Evolutionary conservation across 2,888 invertebrate species (phyloP).

Genomic region (Drosophila neutralis): DNA sequence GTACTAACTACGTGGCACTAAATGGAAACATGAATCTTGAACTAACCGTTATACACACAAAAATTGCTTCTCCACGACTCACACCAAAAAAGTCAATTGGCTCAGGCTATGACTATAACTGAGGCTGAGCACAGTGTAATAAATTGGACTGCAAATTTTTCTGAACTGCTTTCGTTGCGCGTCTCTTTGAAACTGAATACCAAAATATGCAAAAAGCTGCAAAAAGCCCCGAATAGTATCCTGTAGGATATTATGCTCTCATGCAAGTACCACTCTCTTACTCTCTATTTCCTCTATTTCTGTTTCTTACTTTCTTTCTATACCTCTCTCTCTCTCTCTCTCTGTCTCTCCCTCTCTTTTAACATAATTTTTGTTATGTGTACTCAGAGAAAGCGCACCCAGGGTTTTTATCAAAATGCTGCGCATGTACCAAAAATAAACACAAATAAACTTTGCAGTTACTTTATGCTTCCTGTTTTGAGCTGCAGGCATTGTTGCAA

Average conservation of each 20-base stretch:
- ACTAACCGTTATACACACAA: constrained; percentile 77
- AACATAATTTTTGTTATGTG: constrained; percentile 14
- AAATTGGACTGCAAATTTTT: constrained; percentile 32
- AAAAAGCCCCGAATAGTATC: constrained; percentile 66
- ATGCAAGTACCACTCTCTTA: constrained; percentile 2
- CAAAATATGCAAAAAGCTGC: constrained; percentile 63
- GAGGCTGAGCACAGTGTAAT: constrained; percentile 25
- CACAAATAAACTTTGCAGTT: constrained; percentile 41
- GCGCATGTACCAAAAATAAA: constrained; percentile 76
- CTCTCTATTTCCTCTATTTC: constrained; percentile 7
- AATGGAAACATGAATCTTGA: constrained; percentile 35
- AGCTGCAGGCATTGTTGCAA: constrained; percentile 44
- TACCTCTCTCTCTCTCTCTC: not conserved
- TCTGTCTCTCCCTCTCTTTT: not conserved
- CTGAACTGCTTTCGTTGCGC: constrained; percentile 80
- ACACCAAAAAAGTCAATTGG: constrained; percentile 46
- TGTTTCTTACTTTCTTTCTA: constrained; percentile 2
- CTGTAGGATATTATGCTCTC: constrained; percentile 71
- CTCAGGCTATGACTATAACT: constrained; percentile 36
- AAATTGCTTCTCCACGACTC: constrained; percentile 54
- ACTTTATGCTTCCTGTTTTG: constrained; percentile 35
- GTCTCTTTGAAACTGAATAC: constrained; percentile 70
- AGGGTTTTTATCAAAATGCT: constrained; percentile 62
- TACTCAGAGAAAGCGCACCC: constrained; percentile 48
- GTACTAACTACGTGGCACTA: constrained; percentile 42